phyloP scores from a whole-genome alignment of 37 sponge, comb jelly and placozoan species.

The Mnemiopsis leidyi region DNA sequence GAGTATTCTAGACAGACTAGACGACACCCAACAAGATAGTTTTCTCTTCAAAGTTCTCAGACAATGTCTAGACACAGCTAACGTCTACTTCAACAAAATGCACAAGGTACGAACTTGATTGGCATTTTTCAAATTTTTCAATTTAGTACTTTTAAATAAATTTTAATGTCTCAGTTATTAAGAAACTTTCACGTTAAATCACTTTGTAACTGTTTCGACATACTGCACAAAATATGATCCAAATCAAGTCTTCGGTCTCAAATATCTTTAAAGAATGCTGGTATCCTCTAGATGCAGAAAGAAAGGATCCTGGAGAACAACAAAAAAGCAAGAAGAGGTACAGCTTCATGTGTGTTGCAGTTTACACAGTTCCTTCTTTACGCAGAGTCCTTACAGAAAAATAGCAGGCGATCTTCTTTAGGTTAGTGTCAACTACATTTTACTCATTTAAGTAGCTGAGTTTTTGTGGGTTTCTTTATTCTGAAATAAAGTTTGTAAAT shows the following conservation, averaged over 20 bases:
- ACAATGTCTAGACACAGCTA: neutral
- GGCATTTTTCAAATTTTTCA: neutral
- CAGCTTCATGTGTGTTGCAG: constrained; percentile 21
- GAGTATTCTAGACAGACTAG: constrained; percentile 27
- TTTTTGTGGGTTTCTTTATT: too few species aligned
- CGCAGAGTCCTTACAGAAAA: constrained; percentile 5
- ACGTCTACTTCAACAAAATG: constrained; percentile 44
- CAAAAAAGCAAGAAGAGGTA: constrained; percentile 19
- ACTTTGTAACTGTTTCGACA: too few species aligned
- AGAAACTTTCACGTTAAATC: too few species aligned
- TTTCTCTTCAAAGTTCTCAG: neutral
- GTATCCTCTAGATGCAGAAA: neutral
- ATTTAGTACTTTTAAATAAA: neutral
- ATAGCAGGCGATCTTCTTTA: neutral
- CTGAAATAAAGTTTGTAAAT: too few species aligned
- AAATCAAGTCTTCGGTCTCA: too few species aligned
- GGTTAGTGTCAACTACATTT: neutral
- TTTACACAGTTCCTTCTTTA: constrained; percentile 40
- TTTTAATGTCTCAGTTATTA: too few species aligned
- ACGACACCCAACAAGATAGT: neutral
- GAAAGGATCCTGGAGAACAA: constrained; percentile 44
- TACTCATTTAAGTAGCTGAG: too few species aligned
- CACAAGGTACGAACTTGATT: constrained; percentile 1
- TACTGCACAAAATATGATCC: too few species aligned
- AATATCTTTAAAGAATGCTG: too few species aligned